phyloP scores from a whole-genome alignment of 2,797 vertebrate species.

The Catharus ustulatus region DNA sequence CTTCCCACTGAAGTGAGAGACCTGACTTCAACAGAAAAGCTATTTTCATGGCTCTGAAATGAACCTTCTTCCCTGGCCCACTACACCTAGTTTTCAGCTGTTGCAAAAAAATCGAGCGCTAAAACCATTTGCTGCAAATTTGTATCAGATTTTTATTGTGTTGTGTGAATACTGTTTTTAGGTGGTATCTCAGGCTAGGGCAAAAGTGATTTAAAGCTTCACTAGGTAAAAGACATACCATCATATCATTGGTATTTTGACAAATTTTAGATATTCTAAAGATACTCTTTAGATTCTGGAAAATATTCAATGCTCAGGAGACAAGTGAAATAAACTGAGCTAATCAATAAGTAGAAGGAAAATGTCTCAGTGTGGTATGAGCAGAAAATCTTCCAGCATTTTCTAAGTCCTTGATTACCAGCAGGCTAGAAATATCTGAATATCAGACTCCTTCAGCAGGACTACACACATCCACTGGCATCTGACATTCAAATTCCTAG shows the following conservation, averaged over 20 bases:
- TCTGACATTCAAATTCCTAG: neutral
- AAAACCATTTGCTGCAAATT: neutral
- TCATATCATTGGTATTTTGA: neutral
- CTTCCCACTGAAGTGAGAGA: neutral
- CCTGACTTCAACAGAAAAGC: neutral
- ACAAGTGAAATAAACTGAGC: neutral
- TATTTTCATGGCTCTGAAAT: neutral
- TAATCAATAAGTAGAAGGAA: conserved; percentile 1
- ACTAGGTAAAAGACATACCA: neutral
- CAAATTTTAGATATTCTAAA: conserved; percentile 2
- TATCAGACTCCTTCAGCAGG: neutral
- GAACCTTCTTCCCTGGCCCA: neutral
- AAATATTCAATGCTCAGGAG: neutral
- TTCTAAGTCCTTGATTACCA: neutral
- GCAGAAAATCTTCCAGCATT: neutral
- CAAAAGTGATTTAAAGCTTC: neutral
- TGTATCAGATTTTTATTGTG: neutral
- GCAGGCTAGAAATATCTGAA: neutral
- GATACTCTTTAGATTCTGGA: neutral
- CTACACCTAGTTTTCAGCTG: neutral
- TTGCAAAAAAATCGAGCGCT: neutral
- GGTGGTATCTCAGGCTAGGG: neutral
- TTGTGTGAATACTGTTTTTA: neutral
- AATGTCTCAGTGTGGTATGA: neutral
- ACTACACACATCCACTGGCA: neutral